A percentile compares a stretch with the other conserved stretches of the same genome.
phyloP scores from a whole-genome alignment of 2,113 vertebrate genomes.

The Nycticorax nycticorax region DNA sequence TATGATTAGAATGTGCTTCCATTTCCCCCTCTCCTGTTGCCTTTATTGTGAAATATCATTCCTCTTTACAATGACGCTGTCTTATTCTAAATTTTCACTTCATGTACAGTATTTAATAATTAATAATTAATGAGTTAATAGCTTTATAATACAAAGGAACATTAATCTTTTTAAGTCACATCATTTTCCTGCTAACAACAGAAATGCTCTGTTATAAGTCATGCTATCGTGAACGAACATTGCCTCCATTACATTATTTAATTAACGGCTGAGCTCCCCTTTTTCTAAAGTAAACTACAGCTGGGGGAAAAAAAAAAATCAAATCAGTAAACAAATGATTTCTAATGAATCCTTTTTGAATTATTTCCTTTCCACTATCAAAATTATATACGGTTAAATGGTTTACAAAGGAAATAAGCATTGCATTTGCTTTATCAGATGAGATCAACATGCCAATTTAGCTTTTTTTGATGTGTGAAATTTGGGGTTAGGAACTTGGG shows the following conservation, averaged over 20 bases:
- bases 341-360: slow-evolving; percentile 27
- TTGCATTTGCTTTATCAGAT: slow-evolving; percentile 16
- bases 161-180: slow-evolving; percentile 64
- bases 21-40: not conserved
- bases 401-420: slow-evolving; percentile 22
- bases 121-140: slow-evolving; percentile 59
- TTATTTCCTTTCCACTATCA: slow-evolving; percentile 19
- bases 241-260: slow-evolving; percentile 36
- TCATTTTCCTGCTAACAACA: slow-evolving; percentile 49
- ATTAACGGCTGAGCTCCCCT: slow-evolving; percentile 51
- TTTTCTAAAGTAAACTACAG: slow-evolving; percentile 56
- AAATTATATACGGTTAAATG: slow-evolving; percentile 38
- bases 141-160: slow-evolving; percentile 45
- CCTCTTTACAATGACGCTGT: not conserved
- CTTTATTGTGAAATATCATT: not conserved
- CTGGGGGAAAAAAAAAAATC: not conserved
- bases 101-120: slow-evolving; percentile 39
- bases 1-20: not conserved
- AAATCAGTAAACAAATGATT: slow-evolving; percentile 53
- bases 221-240: not conserved
- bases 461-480: not conserved
- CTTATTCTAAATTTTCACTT: slow-evolving; percentile 44
- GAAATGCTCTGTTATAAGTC: slow-evolving; percentile 39
- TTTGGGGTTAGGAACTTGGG: not conserved
- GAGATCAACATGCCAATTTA: not conserved